These are phyloP conservation scores for Cydia amplana DNA, from an alignment of 1,140 invertebrate species.

Conservation along the genomic window DNA sequence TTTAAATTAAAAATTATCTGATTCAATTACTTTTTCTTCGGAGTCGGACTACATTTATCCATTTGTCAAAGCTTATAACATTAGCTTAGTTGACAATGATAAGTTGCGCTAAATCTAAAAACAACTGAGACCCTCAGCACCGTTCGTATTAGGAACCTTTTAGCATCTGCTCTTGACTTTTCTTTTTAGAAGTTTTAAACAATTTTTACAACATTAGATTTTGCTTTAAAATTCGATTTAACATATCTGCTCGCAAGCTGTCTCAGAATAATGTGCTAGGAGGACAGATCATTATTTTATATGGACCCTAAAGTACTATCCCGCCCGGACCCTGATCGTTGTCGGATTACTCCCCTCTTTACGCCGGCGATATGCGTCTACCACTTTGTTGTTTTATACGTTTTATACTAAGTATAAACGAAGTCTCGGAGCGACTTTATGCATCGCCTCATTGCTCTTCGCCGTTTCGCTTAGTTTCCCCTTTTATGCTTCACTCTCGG, in stretches of 20 bases:
- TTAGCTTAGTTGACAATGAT: background rate
- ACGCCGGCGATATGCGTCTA: slow-evolving; percentile 66
- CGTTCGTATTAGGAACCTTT: background rate
- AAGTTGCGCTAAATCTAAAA: too few relatives aligned
- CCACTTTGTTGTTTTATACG: slow-evolving; percentile 78
- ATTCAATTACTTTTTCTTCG: background rate
- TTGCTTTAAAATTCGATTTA: slow-evolving; percentile 38
- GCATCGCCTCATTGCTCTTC: slow-evolving; percentile 74
- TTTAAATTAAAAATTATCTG: background rate
- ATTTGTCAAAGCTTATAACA: background rate
- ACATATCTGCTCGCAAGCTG: slow-evolving; percentile 38
- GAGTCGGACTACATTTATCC: background rate
- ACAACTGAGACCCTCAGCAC: background rate
- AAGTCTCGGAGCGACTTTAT: slow-evolving; percentile 71
- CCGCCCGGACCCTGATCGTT: slow-evolving; percentile 54
- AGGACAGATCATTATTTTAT: slow-evolving; percentile 73
- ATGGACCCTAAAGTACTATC: slow-evolving; percentile 68
- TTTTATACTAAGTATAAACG: slow-evolving; percentile 62
- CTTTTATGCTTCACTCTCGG: slow-evolving; percentile 64
- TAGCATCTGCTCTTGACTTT: background rate
- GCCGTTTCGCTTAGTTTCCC: slow-evolving; percentile 72
- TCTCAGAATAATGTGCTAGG: slow-evolving; percentile 52
- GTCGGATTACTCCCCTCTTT: slow-evolving; percentile 72
- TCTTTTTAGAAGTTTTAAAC: too few relatives aligned
- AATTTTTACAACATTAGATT: background rate